Evolutionary conservation across 2,888 invertebrate genomes (phyloP), one percentile per base, ranked within the genome.

Genomic region (Ypsolopha scabrella): DNA sequence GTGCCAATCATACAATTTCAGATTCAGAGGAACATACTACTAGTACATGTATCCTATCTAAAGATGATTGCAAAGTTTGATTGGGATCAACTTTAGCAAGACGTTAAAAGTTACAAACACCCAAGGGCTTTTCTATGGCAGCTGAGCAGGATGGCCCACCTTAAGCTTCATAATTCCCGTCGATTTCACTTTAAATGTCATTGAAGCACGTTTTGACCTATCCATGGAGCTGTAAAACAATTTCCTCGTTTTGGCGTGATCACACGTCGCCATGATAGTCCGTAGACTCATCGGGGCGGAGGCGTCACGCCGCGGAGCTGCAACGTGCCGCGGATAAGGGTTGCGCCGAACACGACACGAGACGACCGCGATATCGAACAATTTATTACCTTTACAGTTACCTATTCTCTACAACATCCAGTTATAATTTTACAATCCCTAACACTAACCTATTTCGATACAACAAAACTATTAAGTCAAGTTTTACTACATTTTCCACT

Each of bases 241-340:
- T 60, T 66, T 67, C 64, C 65, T 66, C 57, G 60, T 60, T 60
- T 58, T 59, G 60, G 57, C 64, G 61, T 65, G 65, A 67, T 65
- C 63, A 68, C 64, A 68, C 60, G 65, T 62, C 62, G 61, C 58
- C 58, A 62, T 63, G 62, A 62, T 65, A 58, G 62, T 63, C 63
- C 58, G 55, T 54, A 57, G 59, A 56, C 56, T 63, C 67, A 70
- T 62, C 65, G 65, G 47, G 36, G 47, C 35, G 59, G 59, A 55
- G 59, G 60, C 60, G 59, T 24, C 67, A 57, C 54, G 59, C 58
- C 58, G 49, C 33, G 9, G 33, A 1, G 13, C 9, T n/a, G n/a
- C 33, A 33, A 41, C 39, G 49, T 68, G 87, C 86, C 58, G 88
- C 87, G 87, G 64, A 73, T 55, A 57, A 62, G 65, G 67, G 68